A percentile compares a stretch with the other conserved stretches of the same genome.
Evolutionary conservation across 2,797 vertebrate genomes (phyloP).

Genomic region (Chromis chromis): DNA sequence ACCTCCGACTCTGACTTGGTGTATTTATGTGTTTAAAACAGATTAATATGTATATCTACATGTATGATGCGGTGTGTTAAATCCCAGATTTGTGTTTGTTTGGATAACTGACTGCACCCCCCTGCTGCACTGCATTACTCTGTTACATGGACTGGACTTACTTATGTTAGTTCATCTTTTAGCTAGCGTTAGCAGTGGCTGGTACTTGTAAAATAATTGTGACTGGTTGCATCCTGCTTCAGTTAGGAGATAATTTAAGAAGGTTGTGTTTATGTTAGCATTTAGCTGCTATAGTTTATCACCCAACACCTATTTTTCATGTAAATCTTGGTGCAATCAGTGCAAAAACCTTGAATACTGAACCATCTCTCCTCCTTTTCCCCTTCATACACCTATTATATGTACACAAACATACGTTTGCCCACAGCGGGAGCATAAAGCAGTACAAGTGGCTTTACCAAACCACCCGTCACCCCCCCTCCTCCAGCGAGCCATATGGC

Average conservation of each 20-base stretch:
- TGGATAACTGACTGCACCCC: slow-evolving; percentile 4
- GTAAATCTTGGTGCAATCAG: neutral
- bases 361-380: neutral
- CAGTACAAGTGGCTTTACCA: slow-evolving; percentile 39
- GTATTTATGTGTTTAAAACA: slow-evolving; percentile 12
- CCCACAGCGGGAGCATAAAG: slow-evolving; percentile 28
- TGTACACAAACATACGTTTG: neutral
- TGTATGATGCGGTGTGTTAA: slow-evolving; percentile 10
- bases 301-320: no score
- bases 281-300: neutral
- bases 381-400: neutral
- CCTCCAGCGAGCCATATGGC: slow-evolving; percentile 76
- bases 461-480: slow-evolving; percentile 15
- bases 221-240: neutral
- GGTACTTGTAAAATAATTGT: neutral
- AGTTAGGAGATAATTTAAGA: neutral
- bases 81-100: slow-evolving; percentile 49
- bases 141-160: neutral
- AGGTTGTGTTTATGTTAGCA: neutral
- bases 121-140: neutral
- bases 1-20: neutral
- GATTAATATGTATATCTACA: slow-evolving; percentile 1
- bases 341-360: neutral
- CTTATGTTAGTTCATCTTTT: neutral
- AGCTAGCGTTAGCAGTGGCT: neutral